Evolutionary conservation across 2,888 invertebrate species (phyloP).

Genomic region (Teleiodes luculella): DNA sequence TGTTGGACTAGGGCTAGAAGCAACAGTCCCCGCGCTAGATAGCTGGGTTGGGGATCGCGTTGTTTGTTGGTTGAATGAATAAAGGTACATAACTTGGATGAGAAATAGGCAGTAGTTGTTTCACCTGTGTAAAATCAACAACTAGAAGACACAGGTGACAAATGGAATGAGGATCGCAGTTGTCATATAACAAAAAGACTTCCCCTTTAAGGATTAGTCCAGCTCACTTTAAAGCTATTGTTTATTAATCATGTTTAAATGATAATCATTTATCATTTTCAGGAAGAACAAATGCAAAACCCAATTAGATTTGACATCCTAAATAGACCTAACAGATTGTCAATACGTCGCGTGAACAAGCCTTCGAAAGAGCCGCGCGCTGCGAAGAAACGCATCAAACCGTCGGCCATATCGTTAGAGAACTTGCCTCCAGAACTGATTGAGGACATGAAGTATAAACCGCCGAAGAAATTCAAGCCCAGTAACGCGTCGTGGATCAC

Average conservation of each 20-base stretch:
- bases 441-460: slow-evolving; percentile 43
- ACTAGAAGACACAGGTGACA: too few species aligned
- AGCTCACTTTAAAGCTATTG: too few species aligned
- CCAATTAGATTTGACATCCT: slow-evolving; percentile 19
- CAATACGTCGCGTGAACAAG: background rate
- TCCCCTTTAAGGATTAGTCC: too few species aligned
- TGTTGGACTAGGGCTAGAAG: too few species aligned
- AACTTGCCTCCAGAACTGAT: slow-evolving; percentile 33
- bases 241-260: background rate
- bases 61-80: too few species aligned
- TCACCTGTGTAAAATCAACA: too few species aligned
- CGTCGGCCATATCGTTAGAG: slow-evolving; percentile 21
- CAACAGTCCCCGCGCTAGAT: too few species aligned
- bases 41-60: too few species aligned
- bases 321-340: slow-evolving; percentile 42
- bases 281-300: slow-evolving; percentile 47
- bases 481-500: slow-evolving; percentile 45
- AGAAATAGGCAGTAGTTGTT: too few species aligned
- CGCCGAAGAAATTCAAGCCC: slow-evolving; percentile 41
- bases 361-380: slow-evolving; percentile 30
- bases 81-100: too few species aligned
- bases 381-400: slow-evolving; percentile 34
- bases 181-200: too few species aligned
- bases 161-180: too few species aligned
- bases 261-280: slow-evolving; percentile 12